Evolutionary conservation across 1,140 invertebrate genomes (phyloP).

Genomic region (Megalopta genalis): DNA sequence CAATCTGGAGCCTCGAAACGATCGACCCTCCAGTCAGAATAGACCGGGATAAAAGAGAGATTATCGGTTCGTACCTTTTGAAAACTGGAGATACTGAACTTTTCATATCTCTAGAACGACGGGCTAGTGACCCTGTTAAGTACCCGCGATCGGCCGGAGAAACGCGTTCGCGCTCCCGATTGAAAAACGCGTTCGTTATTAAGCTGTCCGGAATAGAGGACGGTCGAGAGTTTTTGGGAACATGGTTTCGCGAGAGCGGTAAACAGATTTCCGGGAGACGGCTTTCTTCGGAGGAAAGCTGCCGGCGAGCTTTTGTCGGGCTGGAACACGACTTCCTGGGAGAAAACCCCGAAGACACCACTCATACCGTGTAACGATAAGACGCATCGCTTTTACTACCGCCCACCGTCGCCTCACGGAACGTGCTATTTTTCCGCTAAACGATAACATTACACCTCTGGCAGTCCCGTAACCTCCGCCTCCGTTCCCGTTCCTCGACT

Average conservation of each 20-base stretch:
- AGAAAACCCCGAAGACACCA: slow-evolving; percentile 4
- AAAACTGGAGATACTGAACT: slow-evolving; percentile 39
- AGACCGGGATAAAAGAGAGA: slow-evolving; percentile 46
- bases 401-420: neutral
- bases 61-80: slow-evolving; percentile 51
- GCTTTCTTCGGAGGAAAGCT: too few relatives aligned
- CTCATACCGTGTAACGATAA: slow-evolving; percentile 39
- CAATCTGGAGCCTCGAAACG: slow-evolving; percentile 59
- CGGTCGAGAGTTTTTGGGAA: too few relatives aligned
- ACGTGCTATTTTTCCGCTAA: slow-evolving; percentile 56
- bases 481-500: neutral
- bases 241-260: neutral
- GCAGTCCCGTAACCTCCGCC: slow-evolving; percentile 38
- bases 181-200: neutral
- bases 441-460: slow-evolving; percentile 65
- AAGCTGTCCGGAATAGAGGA: too few relatives aligned
- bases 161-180: neutral
- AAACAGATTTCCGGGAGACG: neutral
- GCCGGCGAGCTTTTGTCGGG: neutral
- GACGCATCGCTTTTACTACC: slow-evolving; percentile 25
- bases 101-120: slow-evolving; percentile 34
- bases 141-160: neutral
- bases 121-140: slow-evolving; percentile 33
- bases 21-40: slow-evolving; percentile 47
- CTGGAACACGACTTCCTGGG: neutral